Evolutionary conservation across 2,797 vertebrate species (phyloP).

Genomic region (Fistularia commersonii): DNA sequence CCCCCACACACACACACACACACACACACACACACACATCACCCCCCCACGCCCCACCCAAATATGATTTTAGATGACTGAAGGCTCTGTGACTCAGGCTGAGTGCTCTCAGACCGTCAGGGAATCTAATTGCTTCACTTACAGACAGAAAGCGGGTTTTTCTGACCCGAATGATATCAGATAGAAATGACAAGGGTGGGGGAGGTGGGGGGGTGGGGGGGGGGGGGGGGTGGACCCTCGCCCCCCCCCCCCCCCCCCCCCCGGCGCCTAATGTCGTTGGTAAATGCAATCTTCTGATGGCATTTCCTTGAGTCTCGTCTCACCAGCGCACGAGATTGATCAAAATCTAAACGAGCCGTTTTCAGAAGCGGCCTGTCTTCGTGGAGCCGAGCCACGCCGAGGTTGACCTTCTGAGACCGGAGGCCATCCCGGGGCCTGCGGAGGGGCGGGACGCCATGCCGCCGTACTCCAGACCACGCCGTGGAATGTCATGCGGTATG

Average conservation of each 20-base stretch:
- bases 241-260: too few relatives aligned
- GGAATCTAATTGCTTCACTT: constrained; percentile 99
- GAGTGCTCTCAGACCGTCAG: constrained; percentile 97
- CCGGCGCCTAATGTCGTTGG: constrained; percentile 93
- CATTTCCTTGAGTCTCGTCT: constrained; percentile 95
- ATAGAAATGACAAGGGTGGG: too few relatives aligned
- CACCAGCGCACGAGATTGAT: constrained; percentile 90
- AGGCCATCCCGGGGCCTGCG: too few relatives aligned
- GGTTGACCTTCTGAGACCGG: too few relatives aligned
- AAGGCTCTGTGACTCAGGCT: constrained; percentile 99
- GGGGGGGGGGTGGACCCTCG: too few relatives aligned
- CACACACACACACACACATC: too few relatives aligned
- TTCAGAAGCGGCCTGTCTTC: constrained; percentile 87
- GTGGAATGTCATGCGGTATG: too few relatives aligned
- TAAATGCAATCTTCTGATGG: constrained; percentile 98
- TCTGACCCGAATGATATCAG: constrained; percentile 99
- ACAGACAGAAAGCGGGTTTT: constrained; percentile 82
- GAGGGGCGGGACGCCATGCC: too few relatives aligned
- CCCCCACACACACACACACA: too few relatives aligned
- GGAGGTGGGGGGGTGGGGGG: too few relatives aligned
- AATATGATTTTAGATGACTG: constrained; percentile 99
- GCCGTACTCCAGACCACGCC: too few relatives aligned
- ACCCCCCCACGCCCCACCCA: constrained; percentile 87
- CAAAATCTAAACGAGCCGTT: constrained; percentile 96
- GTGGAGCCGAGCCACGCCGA: background rate